phyloP scores from a whole-genome alignment of 2,888 invertebrate species.

The Aphodius granarius region DNA sequence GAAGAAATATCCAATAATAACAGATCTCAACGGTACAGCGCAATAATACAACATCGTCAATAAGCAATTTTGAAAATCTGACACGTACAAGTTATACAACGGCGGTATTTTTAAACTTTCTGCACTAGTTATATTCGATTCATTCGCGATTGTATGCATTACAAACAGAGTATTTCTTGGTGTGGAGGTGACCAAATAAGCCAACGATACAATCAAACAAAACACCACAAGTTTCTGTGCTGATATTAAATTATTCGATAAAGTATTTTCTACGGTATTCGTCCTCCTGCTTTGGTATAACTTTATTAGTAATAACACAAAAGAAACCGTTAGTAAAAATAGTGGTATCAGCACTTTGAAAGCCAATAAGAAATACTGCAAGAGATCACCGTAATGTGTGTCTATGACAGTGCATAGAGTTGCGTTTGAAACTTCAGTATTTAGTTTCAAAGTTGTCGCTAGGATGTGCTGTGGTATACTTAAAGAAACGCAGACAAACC shows the following conservation, averaged over 20 bases:
- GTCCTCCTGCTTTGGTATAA: slow-evolving; percentile 38
- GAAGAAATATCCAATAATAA: slow-evolving; percentile 11
- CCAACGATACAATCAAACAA: slow-evolving; percentile 40
- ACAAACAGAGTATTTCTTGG: slow-evolving; percentile 45
- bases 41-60: slow-evolving; percentile 32
- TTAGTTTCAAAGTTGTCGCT: slow-evolving; percentile 55
- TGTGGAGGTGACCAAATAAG: slow-evolving; percentile 44
- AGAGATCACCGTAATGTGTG: slow-evolving; percentile 52
- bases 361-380: slow-evolving; percentile 44
- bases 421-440: slow-evolving; percentile 41
- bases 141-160: slow-evolving; percentile 38
- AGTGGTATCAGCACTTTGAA: slow-evolving; percentile 45
- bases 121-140: slow-evolving; percentile 30
- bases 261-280: slow-evolving; percentile 41
- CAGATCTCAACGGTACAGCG: slow-evolving; percentile 27
- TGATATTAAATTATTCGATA: slow-evolving; percentile 43
- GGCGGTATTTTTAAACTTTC: slow-evolving; percentile 45
- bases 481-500: slow-evolving; percentile 61
- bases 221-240: slow-evolving; percentile 43
- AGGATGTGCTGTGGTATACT: slow-evolving; percentile 63
- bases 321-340: slow-evolving; percentile 40
- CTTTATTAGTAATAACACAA: slow-evolving; percentile 42
- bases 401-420: slow-evolving; percentile 59
- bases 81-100: slow-evolving; percentile 38
- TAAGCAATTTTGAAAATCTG: slow-evolving; percentile 20